Evolutionary conservation across 2,888 invertebrate species (phyloP), one percentile per base, ranked within the genome.

Genomic region (Troides oblongomaculatus): DNA sequence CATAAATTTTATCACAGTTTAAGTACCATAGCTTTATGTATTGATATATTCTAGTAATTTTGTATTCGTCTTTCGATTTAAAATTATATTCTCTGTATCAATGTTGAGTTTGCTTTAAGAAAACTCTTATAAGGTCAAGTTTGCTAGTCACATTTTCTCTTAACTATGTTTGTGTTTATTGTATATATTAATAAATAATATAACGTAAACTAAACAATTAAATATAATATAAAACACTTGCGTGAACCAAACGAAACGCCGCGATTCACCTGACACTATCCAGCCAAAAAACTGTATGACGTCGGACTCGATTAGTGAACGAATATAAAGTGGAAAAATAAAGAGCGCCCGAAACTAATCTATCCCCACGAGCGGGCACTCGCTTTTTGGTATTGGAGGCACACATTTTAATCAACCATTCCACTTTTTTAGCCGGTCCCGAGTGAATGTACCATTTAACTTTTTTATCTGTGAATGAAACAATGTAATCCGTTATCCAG

Each of bases 391-490:
- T 77, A 77, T 79, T 81, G 76, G 75, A 74, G 81, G 82, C 84
- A 81, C 80, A 84, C 83, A 84, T 87, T 88, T 88, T 88, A 89
- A 90, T 89, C 89, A 87, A 87, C 85, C 84, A 90, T 90, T 90
- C 88, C 87, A 83, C 82, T 81, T 79, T 84, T 88, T 89, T 87
- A 86, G 83, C 81, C 79, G 77, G 76, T 78, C 50, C 69, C n/a
- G 64, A 61, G 36, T 53, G 68, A 58, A 58, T 60, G 64, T 60
- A 68, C 60, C 59, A 60, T 69, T 69, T 62, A 53, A 59, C 46
- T 60, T 68, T 67, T 50, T 60, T 66, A 66, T 43, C 61, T 66
- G 39, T 62, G n/a, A 67, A 58, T 62, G 30, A 58, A 68, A 68
- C 67, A 62, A 46, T 68, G 62, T 68, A 62, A 58, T 62, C 25